phyloP scores from a whole-genome alignment of 1,140 invertebrate species.

The Drosophila takahashii region DNA sequence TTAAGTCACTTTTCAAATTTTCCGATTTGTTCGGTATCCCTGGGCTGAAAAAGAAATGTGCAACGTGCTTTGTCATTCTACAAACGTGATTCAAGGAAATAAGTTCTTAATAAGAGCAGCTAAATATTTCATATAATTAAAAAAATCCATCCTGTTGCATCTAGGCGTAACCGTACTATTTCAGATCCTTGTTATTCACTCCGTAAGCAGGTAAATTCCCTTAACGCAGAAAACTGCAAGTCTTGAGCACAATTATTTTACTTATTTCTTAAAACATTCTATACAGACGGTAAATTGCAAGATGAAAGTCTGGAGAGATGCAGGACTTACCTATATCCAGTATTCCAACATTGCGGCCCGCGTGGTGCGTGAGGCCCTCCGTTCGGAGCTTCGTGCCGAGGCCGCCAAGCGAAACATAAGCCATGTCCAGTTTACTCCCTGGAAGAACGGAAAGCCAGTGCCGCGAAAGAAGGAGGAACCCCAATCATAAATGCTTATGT shows the following conservation, averaged over 20 bases:
- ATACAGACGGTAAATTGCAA: not conserved
- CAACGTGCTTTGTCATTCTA: conserved; percentile 1
- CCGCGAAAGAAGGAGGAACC: not conserved
- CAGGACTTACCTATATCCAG: conserved; percentile 4
- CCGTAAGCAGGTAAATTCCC: not conserved
- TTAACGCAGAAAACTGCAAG: not conserved
- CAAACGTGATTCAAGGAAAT: not conserved
- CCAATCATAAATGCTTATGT: not conserved
- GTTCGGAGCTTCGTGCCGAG: not conserved
- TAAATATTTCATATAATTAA: not conserved
- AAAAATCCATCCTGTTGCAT: too few relatives aligned
- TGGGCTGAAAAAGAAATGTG: not conserved
- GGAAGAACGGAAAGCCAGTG: conserved; percentile 1
- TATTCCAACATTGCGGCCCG: conserved; percentile 10
- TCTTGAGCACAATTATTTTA: not conserved
- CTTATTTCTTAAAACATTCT: not conserved
- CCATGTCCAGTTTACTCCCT: conserved; percentile 4
- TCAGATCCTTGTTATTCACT: not conserved
- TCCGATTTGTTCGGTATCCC: not conserved
- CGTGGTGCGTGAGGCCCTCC: not conserved
- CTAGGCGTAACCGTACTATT: not conserved
- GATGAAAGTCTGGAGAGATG: conserved; percentile 4
- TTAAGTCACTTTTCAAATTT: not conserved
- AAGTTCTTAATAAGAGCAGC: not conserved
- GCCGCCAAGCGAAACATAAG: conserved; percentile 4